A percentile compares a stretch with the other conserved stretches of the same genome.
Conservation (phyloP, 2,888 invertebrate genomes). For the Fragum whitleyi region DNA sequence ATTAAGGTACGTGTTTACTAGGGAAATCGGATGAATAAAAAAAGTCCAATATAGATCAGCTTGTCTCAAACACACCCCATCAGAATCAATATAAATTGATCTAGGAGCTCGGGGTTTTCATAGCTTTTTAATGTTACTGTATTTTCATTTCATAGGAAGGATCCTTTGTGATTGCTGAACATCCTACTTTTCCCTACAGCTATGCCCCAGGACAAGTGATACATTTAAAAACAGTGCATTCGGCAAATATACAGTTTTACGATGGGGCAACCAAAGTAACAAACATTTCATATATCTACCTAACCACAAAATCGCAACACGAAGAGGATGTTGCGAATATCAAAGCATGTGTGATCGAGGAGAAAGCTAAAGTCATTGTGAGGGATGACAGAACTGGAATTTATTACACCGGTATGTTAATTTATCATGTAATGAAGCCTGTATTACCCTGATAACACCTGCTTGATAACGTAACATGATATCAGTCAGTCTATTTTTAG, state of each 20-base stretch:
- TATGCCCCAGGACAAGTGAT: not conserved
- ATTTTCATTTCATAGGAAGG: not conserved
- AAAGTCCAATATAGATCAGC: no score
- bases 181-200: not conserved
- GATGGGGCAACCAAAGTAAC: not conserved
- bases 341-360: not conserved
- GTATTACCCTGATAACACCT: no score
- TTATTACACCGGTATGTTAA: not conserved
- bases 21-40: no score
- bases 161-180: not conserved
- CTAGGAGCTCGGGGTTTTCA: no score
- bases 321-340: not conserved
- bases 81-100: no score
- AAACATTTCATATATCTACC: not conserved
- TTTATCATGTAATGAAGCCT: no score
- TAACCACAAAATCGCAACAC: not conserved
- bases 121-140: no score
- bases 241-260: not conserved
- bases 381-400: not conserved
- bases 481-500: no score
- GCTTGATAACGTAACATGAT: no score
- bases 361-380: not conserved
- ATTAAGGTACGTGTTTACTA: not conserved
- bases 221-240: not conserved
- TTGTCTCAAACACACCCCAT: no score